Evolutionary conservation across 2,113 vertebrate genomes (phyloP), one percentile per base, ranked within the genome.

Genomic region (Scalopus aquaticus): DNA sequence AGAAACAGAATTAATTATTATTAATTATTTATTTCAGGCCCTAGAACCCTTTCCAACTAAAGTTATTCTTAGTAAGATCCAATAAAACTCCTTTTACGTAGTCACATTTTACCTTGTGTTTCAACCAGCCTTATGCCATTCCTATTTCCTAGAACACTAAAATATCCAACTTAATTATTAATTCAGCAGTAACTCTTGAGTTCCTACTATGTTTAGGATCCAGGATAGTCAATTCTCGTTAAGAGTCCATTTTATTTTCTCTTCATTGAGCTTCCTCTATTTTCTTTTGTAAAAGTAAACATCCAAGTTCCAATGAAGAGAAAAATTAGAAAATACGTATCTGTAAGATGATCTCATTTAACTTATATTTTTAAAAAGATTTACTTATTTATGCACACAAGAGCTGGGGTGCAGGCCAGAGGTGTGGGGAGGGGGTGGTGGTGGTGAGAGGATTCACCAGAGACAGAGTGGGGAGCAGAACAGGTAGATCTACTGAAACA

Each of bases 281-380:
- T 56, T 56, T 94, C 8, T 49, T 88, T 60, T 76, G 54, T 46
- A 42, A 93, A 93, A 44, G 17, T 49, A 28, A 84, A 80, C 83
- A 81, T 46, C 51, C 12, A 46, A 49, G 77, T 88, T 42, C 20
- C 35, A 80, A 16, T 22, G 78, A 76, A 84, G 83, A 65, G 49
- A 76, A 79, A 32, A 93, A 49, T 70, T 62, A 80, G 72, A 79
- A 88, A 94, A 64, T 5, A 67, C 73, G 39, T 49, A 80, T 70
- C 24, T 3, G 9, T 26, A 60, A 64, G 13, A 54, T 0, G 49
- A 4, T 65, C 84, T 24, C 22, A 37, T 44, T 67, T 30, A n/a
- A 58, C 32, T 76, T 67, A n/a, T n/a, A n/a, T n/a, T n/a, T n/a
- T n/a, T n/a, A n/a, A n/a, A n/a, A n/a, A n/a, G n/a, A n/a, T n/a